Evolutionary conservation across 2,888 invertebrate genomes (phyloP), one percentile per base, ranked within the genome.

Genomic region (Cyclophora albipunctata): DNA sequence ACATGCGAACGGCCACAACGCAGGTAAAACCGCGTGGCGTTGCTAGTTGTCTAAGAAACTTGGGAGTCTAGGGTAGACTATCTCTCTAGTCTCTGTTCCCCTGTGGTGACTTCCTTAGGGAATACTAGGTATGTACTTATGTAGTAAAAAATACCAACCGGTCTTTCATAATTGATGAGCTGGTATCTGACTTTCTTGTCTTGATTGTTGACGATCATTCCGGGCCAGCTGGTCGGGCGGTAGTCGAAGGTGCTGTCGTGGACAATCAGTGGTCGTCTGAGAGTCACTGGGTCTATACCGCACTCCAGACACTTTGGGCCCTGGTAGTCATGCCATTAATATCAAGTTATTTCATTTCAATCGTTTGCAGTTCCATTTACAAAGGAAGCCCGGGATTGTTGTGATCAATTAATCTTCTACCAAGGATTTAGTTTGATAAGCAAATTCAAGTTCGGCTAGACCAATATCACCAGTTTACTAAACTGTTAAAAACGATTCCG

Each of bases 171-270:
- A 58, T 87, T 87, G 33, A 87, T 76, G 7, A 86, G 78, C 59
- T 84, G 84, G 55, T 85, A 86, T 50, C 85, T 73, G 48, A 84
- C 75, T 77, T 86, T 86, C 65, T 86, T 87, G 60, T 86, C 81
- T 55, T 84, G 85, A 51, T 79, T 82, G 59, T 86, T 85, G 20
- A 85, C 70, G 7, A 85, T 50, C 85, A 84, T 83, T 0, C 85
- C 84, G 0, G 87, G 86, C 79, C 78, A 81, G 59, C 81, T 83
- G 2, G 87, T 87, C 3, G 86, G 86, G 5, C 87, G 73, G 61
- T 81, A 84, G 66, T 87, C 87, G 52, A 87, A 86, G 3, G 86
- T 86, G 55, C 87, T 86, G 59, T 87, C 86, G 46, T 78, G 70
- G 3, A 86, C 85, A n/a, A 87, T 85, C 34, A 87, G 71, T 0